Evolutionary conservation across 2,797 vertebrate species (phyloP).

Genomic region (Muscicapa comitata): DNA sequence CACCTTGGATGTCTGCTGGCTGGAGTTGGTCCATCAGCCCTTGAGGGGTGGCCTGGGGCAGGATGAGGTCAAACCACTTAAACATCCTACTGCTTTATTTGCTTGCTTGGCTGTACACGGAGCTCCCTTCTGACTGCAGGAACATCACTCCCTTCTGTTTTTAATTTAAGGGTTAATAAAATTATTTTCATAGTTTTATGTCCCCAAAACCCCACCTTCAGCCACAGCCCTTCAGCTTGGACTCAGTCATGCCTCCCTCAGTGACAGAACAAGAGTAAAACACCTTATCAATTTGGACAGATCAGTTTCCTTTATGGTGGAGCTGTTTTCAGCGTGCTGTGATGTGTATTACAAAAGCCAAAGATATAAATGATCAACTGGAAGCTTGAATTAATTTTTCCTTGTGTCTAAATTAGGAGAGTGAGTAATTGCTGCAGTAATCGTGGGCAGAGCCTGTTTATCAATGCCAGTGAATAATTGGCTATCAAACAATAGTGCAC

Average conservation of each 20-base stretch:
- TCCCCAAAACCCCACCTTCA: neutral
- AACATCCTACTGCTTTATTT: neutral
- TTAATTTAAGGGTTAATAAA: neutral
- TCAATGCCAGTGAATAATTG: conserved; percentile 63
- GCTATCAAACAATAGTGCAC: conserved; percentile 64
- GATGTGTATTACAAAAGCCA: conserved; percentile 4
- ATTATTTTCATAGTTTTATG: neutral
- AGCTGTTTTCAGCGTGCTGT: neutral
- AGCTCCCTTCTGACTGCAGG: neutral
- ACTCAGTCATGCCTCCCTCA: neutral
- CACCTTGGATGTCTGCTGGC: neutral
- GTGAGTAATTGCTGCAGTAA: conserved; percentile 61
- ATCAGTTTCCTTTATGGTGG: conserved; percentile 32
- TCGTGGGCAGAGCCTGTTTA: conserved; percentile 47
- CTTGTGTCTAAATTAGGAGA: conserved; percentile 55
- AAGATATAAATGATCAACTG: conserved; percentile 60
- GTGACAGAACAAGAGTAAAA: neutral
- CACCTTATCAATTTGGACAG: conserved; percentile 17
- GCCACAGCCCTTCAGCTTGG: neutral
- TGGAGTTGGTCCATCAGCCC: neutral
- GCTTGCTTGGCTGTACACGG: neutral
- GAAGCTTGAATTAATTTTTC: conserved; percentile 57
- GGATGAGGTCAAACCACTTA: neutral
- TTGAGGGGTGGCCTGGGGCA: neutral
- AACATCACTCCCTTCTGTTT: neutral